Base-by-base conservation (phyloP, 2,797 vertebrate species). In the Thunnus albacares region DNA sequence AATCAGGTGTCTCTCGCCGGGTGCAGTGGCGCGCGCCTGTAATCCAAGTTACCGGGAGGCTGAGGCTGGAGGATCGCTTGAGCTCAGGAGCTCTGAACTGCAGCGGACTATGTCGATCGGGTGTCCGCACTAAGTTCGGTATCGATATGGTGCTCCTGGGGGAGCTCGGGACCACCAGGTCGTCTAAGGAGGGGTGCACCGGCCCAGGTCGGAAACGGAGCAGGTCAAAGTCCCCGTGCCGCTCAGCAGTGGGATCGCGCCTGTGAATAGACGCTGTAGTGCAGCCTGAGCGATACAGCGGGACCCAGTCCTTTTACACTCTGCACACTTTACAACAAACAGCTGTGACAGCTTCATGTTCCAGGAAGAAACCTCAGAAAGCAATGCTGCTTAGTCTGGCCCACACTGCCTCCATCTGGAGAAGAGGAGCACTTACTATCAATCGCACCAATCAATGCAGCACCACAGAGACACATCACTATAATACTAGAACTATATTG, bases 131-230 rank as follows among this genome's bases (percentile, higher is more conserved):
- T 90, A 88, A 83, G 86, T 70, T 90, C 84, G 80, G 30, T 88
- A 87, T 80, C 89, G 84, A 91, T 88, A 90, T 91, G 90, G 89
- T 90, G 90, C 60, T 90, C 84, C 83, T 61, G 80, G 86, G 89
- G 86, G 86, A 91, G 92, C 90, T 15, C 82, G 77, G 90, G 88
- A 74, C 73, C 84, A 91, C 86, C 78, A 93, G 92, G 92, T 92
- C 85, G 80, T 1, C 91, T 87, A 91, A 93, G 72, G 85, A 93
- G 93, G 88, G 91, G 93, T 90, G 87, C 67, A 93, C 77, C 90
- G 93, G 81, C 88, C 92, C 89, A 94, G 93, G 94, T 80, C 92
- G 92, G 90, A 80, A 65, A 93, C 91, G 91, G 88, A 94, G 93
- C 93, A 94, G 91, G 93, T 83, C 90, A 93, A 92, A 94, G 65